A percentile compares a stretch with the other conserved stretches of the same genome.
These are phyloP conservation scores for Pipistrellus nathusii DNA, from an alignment of 2,797 vertebrate genomes.

Conservation along the genomic window DNA sequence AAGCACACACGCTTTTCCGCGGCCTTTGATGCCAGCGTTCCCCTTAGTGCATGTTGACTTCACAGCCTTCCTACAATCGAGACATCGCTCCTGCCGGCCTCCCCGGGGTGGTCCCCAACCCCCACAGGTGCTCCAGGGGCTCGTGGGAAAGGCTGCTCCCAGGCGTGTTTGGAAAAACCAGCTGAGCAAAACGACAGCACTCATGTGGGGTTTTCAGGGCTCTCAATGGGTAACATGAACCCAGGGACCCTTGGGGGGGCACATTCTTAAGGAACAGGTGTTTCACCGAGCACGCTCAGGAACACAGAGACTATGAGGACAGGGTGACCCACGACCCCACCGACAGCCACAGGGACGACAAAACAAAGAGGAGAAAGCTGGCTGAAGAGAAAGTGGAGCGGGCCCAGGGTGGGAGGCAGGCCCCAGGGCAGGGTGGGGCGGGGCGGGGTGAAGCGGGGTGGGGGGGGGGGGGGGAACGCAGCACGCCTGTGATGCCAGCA, in stretches of 20 bases:
- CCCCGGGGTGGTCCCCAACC: not conserved
- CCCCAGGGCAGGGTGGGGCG: rapidly evolving
- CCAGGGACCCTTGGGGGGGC: not conserved
- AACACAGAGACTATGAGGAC: not conserved
- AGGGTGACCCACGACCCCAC: not conserved
- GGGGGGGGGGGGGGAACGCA: rapidly evolving
- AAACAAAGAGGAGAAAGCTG: not conserved
- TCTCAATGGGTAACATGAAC: not conserved
- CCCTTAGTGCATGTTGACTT: conserved; percentile 36
- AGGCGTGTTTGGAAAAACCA: not conserved
- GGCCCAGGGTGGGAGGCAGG: not conserved
- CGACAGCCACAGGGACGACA: not conserved
- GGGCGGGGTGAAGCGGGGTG: too few species aligned
- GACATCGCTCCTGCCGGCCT: not conserved
- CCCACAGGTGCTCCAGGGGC: not conserved
- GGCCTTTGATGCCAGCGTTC: conserved; percentile 56
- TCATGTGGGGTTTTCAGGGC: not conserved
- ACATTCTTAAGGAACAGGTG: not conserved
- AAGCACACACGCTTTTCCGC: conserved; percentile 44
- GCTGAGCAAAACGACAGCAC: not conserved
- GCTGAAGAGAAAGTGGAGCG: too few species aligned
- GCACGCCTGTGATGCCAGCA: rapidly evolving
- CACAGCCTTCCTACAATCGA: conserved; percentile 25
- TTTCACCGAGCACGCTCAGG: not conserved
- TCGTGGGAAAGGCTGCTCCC: not conserved